Base-by-base conservation (phyloP, 2,113 vertebrate genomes). In the Cavia aperea region DNA sequence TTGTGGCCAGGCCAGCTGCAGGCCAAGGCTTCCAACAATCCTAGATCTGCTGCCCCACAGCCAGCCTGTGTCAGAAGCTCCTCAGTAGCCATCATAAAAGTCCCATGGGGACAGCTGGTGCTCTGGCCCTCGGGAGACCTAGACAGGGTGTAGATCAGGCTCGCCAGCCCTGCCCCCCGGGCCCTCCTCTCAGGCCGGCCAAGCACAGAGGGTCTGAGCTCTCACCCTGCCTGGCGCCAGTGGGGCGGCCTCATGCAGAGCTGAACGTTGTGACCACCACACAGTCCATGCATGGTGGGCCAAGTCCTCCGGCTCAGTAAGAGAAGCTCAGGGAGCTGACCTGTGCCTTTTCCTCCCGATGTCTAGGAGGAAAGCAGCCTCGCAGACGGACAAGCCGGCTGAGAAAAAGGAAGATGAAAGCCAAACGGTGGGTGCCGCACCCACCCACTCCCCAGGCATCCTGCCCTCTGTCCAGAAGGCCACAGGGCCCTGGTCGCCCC, bases 341-440 rank as follows among this genome's bases (percentile, higher is more conserved):
- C 79, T 19, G 79, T 70, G 86, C 89, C 89, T 94, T 7, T 93
- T 88, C 89, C 79, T 15, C 60, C 88, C 70, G 90, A 88, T 95
- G 72, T 91, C 93, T 95, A 99, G 99, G 98, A 99, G 99, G 96
- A 99, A 99, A 99, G 99, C 99, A 95, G 99, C 98, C 0, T 98
- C 98, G 66, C 99, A 99, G 94, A 98, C 99, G 94, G 99, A 99
- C 97, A 99, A 98, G 98, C 98, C 99, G 13, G 98, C 98, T 84
- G 99, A 99, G 88, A 98, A 96, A 96, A 98, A 97, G 95, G 98
- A 99, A 73, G 99, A 99, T 84, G 99, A 99, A 94, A 98, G 98
- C 97, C 99, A 99, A 98, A 99, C 98, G 2, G 99, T 99, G 70
- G 63, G 88, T 8, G 24, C 51, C 39, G 18, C 12, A 4, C 65